Base-by-base conservation (phyloP, 2,113 vertebrate genomes). In the Ceratotherium simum region DNA sequence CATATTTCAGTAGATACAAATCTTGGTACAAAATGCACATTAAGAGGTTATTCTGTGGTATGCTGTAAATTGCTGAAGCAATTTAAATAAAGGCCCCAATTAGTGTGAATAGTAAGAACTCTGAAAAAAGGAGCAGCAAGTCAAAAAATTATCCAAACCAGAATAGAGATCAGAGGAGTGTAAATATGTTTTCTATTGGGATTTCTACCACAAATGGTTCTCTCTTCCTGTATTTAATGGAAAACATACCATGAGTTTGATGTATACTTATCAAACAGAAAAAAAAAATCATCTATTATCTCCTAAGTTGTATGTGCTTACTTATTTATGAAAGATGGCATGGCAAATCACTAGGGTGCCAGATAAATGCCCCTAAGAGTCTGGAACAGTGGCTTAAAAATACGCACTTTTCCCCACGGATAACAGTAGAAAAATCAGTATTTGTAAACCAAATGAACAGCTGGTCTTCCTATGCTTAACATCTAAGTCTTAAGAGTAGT, bases 111-210 rank as follows among this genome's bases (percentile, higher is more conserved):
- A n/a, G 87, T 96, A 96, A 91, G 46, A 95, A 79, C 42, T 97
- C 91, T 94, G 79, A 98, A 69, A 91, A 92, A 97, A 93, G 46
- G 36, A 96, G 64, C 39, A 98, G 72, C 33, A 97, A 95, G 58
- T 94, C 54, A 97, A 98, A 96, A 95, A 94, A 85, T 95, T 96
- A 98, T 97, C 39, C 88, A 96, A 93, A 76, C 87, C 97, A 72
- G 39, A 97, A 33, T 72, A 83, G 85, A 98, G 94, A 98, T 90
- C 94, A 98, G 98, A 98, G 95, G 86, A 31, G 33, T 42, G 39
- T 46, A 98, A 99, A 98, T 98, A 97, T 98, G 95, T 98, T 98
- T 98, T 90, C 92, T 90, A 94, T 97, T 98, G 97, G 42, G 90
- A 96, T 96, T 96, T 97, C 96, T 89, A 73, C 84, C 93, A 98